Evolutionary conservation across 2,888 invertebrate species (phyloP).

Genomic region (Gnatocerus cornutus): DNA sequence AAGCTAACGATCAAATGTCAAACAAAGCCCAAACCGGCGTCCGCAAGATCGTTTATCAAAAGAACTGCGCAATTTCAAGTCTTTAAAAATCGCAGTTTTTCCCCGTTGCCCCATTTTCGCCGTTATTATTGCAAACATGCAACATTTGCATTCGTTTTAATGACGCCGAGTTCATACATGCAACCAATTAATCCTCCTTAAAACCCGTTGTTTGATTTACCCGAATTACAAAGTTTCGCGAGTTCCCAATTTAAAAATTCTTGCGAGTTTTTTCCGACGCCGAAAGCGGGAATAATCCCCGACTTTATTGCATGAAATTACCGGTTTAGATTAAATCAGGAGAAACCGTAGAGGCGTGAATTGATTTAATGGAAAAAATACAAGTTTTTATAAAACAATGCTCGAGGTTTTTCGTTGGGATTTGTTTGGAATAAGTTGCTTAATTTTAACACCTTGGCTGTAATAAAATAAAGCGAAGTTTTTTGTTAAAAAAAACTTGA

Average conservation of each 20-base stretch:
- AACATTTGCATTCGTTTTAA: slow-evolving; percentile 24
- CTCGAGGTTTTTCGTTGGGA: slow-evolving; percentile 1
- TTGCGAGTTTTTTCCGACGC: not conserved
- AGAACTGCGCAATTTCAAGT: too few relatives aligned
- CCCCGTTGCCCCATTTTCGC: not conserved
- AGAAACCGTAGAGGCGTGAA: not conserved
- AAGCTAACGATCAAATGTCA: too few relatives aligned
- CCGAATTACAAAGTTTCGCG: slow-evolving; percentile 4
- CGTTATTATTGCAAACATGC: slow-evolving; percentile 27
- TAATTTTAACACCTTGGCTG: too few relatives aligned
- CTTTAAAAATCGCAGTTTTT: not conserved
- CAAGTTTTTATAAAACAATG: slow-evolving; percentile 26
- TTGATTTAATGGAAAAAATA: slow-evolving; percentile 21
- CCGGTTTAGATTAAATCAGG: slow-evolving; percentile 19
- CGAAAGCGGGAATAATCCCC: slow-evolving; percentile 2
- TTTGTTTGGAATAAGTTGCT: not conserved
- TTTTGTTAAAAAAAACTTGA: not conserved
- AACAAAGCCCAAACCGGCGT: too few relatives aligned
- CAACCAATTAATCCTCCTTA: slow-evolving; percentile 20
- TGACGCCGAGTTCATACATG: slow-evolving; percentile 6
- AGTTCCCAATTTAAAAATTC: slow-evolving; percentile 20
- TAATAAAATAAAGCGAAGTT: not conserved
- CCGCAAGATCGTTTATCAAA: too few relatives aligned
- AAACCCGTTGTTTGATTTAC: slow-evolving; percentile 6
- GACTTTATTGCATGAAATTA: slow-evolving; percentile 14